Evolutionary conservation across 2,888 invertebrate species (phyloP).

Genomic region (Bombylius discolor): DNA sequence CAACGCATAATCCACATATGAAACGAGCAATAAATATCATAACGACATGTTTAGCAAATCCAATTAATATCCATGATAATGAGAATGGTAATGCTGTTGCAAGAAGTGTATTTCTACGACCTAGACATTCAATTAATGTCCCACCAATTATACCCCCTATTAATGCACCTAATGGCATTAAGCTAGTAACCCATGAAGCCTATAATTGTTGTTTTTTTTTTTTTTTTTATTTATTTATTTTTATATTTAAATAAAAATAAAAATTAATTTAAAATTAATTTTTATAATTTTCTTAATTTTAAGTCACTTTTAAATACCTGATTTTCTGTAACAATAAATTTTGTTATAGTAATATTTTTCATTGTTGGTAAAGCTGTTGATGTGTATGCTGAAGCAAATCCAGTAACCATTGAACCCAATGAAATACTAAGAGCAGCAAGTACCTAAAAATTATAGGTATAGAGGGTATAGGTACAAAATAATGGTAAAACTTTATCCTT

Average conservation of each 20-base stretch:
- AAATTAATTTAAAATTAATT: too few species aligned
- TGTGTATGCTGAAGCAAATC: slow-evolving; percentile 74
- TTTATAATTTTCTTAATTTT: background rate
- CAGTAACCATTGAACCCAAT: slow-evolving; percentile 75
- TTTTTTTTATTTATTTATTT: background rate
- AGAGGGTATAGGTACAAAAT: too few species aligned
- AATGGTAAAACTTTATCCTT: too few species aligned
- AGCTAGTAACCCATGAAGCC: slow-evolving; percentile 77
- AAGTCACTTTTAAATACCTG: slow-evolving; percentile 39
- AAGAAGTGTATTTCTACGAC: slow-evolving; percentile 67
- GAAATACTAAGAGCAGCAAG: slow-evolving; percentile 75
- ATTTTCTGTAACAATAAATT: slow-evolving; percentile 44
- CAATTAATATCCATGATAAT: slow-evolving; percentile 70
- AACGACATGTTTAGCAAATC: slow-evolving; percentile 54
- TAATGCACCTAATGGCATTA: slow-evolving; percentile 77
- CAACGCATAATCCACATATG: slow-evolving; percentile 76
- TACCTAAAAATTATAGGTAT: slow-evolving; percentile 41
- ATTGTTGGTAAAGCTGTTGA: slow-evolving; percentile 71
- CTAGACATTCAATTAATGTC: slow-evolving; percentile 69
- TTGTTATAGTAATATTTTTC: slow-evolving; percentile 39
- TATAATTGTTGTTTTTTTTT: slow-evolving; percentile 34
- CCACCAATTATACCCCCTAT: slow-evolving; percentile 74
- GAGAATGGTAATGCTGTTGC: slow-evolving; percentile 67
- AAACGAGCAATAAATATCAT: slow-evolving; percentile 72
- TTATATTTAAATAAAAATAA: background rate